Evolutionary conservation across 2,113 vertebrate genomes (phyloP), one percentile per base, ranked within the genome.

Genomic region (Gallinago paraguaiae): DNA sequence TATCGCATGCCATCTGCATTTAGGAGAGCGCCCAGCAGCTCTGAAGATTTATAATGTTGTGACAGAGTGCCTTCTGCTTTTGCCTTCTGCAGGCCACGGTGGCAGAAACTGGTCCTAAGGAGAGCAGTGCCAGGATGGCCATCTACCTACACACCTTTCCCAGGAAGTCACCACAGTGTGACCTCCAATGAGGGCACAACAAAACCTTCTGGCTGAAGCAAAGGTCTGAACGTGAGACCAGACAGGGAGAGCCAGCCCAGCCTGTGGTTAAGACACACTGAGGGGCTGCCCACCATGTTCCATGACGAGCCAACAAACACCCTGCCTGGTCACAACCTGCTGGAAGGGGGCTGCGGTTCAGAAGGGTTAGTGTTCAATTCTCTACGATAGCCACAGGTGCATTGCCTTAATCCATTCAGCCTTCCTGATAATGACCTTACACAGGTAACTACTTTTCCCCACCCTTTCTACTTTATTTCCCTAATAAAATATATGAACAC

Each of bases 401-500:
- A 81, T 88, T 91, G 61, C 63, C 76, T 88, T 88, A 88, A 96
- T 72, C 60, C 72, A 65, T 85, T 92, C 92, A 79, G 72, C 82
- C 92, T 95, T 95, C 87, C 90, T 86, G 80, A 50, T 50, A 88
- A 89, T 2, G 4, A 85, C 51, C 28, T 70, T 77, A 91, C 43
- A 87, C 77, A 88, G 60, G 65, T 89, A 94, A 91, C 92, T 79
- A 90, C 70, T 88, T 91, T 82, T 60, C 72, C 87, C 94, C 91
- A 95, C 75, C 45, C 74, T 35, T 74, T 92, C 92, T 95, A 92
- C 67, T 84, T 94, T 71, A 84, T 71, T 30, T 75, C 88, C 92
- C 93, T 93, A 88, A 57, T 92, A 96, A 96, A 97, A 94, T 91
- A 97, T 89, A 97, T 79, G 91, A 96, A 97, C 96, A 97, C 95